phyloP scores from a whole-genome alignment of 2,888 invertebrate genomes.

The Nematopogon swammerdamellus region DNA sequence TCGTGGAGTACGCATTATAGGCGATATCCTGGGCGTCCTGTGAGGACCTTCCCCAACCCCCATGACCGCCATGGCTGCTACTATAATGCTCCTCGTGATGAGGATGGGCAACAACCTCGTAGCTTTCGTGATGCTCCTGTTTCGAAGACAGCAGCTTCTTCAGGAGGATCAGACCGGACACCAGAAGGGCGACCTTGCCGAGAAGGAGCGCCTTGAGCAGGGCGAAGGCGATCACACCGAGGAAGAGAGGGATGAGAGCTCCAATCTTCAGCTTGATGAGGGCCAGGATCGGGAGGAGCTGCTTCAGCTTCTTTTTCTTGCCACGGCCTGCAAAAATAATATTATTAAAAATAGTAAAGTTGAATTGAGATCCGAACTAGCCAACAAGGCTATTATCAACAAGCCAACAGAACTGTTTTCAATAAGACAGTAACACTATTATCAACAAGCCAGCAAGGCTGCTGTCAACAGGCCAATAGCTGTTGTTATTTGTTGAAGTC shows the following conservation, averaged over 20 bases:
- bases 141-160: constrained; percentile 70
- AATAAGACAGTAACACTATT: no score
- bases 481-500: no score
- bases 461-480: no score
- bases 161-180: constrained; percentile 65
- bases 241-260: constrained; percentile 71
- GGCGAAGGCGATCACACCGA: constrained; percentile 70
- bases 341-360: not conserved
- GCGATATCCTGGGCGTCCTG: constrained; percentile 67
- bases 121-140: constrained; percentile 63
- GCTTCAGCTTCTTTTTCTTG: constrained; percentile 77
- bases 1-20: constrained; percentile 61
- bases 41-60: constrained; percentile 64
- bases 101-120: constrained; percentile 73
- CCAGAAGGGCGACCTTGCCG: constrained; percentile 78
- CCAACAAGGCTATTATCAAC: no score
- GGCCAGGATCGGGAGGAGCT: constrained; percentile 69
- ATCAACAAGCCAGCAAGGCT: no score
- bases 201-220: constrained; percentile 82
- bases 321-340: constrained; percentile 60
- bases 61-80: constrained; percentile 48
- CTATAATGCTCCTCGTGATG: constrained; percentile 60
- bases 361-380: not conserved
- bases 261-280: constrained; percentile 77
- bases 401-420: no score